Base-by-base conservation (phyloP, 2,797 vertebrate species). In the Poeciliopsis infans region DNA sequence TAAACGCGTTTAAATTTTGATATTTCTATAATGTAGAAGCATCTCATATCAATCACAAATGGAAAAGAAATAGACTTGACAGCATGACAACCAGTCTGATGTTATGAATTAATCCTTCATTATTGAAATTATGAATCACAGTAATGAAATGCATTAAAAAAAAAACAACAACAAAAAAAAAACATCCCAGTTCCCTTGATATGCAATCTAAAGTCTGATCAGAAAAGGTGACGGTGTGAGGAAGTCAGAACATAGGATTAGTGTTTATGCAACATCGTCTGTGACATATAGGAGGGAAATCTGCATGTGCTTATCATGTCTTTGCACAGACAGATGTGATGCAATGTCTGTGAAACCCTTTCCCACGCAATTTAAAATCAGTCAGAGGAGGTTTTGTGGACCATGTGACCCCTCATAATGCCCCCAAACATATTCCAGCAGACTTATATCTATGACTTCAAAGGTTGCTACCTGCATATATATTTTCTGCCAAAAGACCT, bases 261-360 rank as follows among this genome's bases (percentile, higher is more conserved):
- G 25, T 7, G 4, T 78, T 66, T 72, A 46, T 79, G 57, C 15
- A 78, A 59, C 74, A 72, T 20, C 6, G 7, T 36, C 49, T 80
- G 41, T 55, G 64, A 47, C 46, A 10, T 81, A 75, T 47, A 51
- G 71, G 66, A 74, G 0, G 31, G 25, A 73, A 53, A 33, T 74
- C 41, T 49, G 71, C 69, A 77, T 66, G 78, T 5, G 43, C 75
- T 28, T 47, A 31, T n/a, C 13, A 45, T 13, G 5, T n/a, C 74
- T 83, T 83, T 79, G 82, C 59, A 86, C 75, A 81, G 86, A 82
- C 72, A 77, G 75, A 81, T 57, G 75, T 91, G 93, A 95, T 90
- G 94, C 88, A 94, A 94, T n/a, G 61, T 82, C 88, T 79, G 84
- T 41, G 59, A 92, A 94, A 92, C 82, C 45, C 66, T 80, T 89